Evolutionary conservation across 2,888 invertebrate species (phyloP), one percentile per base, ranked within the genome.

Genomic region (Troilus luridus): DNA sequence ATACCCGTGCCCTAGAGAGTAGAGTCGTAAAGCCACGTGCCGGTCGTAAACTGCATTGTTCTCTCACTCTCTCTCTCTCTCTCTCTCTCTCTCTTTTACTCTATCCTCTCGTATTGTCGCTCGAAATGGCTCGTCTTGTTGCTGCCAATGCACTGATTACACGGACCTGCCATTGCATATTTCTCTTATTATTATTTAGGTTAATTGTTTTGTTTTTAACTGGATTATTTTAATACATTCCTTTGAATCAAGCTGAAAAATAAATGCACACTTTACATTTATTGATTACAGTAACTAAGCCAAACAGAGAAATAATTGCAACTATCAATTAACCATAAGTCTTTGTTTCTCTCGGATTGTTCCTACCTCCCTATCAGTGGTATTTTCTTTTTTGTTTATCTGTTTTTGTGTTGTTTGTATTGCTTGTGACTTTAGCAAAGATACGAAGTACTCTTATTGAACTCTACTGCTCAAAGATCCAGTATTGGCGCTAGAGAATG

Each of bases 1-100:
- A 19, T 54, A 81, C 9, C 21, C n/a, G 24, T 58, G 85, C n/a
- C n/a, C 56, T 85, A 77, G 59, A 62, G 58, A 60, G n/a, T 17
- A 41, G 60, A 17, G 54, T 89, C 89, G 89, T 89, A 89, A 89
- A 89, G 89, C 89, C 89, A 89, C 89, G 89, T 89, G 89, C 64
- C n/a, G 27, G 12, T 64, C 64, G 89, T 89, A 89, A 89, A 89
- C 41, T 7, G 27, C 58, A 41, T 56, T 41, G 41, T 41, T 11
- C 56, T 27, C 21, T 88, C 54, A 6, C 58, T 56, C 56, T 14
- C 9, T 54, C 41, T 3, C 41, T 41, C 41, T 41, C 41, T 41
- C 41, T 41, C 41, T 41, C n/a, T 27, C 12, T 60, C 88, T 59
- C 60, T 54, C 27, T 88, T 17, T 14, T 62, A 62, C 88, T 56